Conservation (phyloP, 2,888 invertebrate genomes). For the Hylaea fasciaria region DNA sequence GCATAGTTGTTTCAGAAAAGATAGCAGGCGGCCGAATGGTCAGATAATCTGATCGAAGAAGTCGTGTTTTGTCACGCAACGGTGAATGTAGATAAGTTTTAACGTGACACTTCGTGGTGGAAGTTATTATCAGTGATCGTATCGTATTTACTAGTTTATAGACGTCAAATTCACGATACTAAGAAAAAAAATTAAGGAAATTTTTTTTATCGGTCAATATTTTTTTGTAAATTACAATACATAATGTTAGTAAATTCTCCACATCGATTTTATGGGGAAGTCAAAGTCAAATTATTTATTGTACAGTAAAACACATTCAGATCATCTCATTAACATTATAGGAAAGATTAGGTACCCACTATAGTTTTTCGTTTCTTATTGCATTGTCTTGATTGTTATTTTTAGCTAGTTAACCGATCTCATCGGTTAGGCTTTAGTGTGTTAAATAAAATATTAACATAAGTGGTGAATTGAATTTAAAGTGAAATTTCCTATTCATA, state of each 20-base stretch:
- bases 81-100: conserved; percentile 57
- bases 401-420: too few species aligned
- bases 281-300: too few species aligned
- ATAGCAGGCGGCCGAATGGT: conserved; percentile 56
- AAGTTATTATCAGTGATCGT: conserved; percentile 40
- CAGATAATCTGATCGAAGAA: conserved; percentile 68
- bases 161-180: too few species aligned
- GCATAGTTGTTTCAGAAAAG: conserved; percentile 38
- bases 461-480: not conserved
- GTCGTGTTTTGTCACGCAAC: conserved; percentile 76
- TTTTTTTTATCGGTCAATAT: too few species aligned
- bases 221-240: too few species aligned
- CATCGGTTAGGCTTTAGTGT: not conserved
- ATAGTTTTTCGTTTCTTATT: too few species aligned
- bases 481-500: conserved; percentile 12
- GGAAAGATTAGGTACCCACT: too few species aligned
- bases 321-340: too few species aligned
- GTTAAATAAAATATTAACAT: not conserved
- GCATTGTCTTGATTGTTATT: too few species aligned
- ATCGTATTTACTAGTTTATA: conserved; percentile 28
- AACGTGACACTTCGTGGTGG: conserved; percentile 47
- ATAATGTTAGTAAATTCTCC: too few species aligned
- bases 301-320: too few species aligned
- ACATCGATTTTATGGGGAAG: too few species aligned
- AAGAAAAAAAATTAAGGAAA: not conserved